These are phyloP conservation scores for Dendrocopos noguchii DNA, from an alignment of 2,113 vertebrate species.

Conservation along the genomic window DNA sequence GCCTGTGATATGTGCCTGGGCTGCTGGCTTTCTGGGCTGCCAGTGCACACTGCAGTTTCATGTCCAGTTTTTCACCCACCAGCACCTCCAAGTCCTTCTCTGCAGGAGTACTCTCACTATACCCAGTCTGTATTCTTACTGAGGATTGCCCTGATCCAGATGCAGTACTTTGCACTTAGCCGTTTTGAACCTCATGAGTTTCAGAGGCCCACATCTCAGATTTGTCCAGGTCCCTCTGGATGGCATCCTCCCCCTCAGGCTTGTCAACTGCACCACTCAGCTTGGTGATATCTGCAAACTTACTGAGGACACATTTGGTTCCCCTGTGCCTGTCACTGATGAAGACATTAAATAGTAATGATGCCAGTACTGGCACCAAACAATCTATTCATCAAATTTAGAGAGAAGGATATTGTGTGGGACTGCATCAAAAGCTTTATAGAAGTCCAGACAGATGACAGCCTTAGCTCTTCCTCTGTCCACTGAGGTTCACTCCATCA, in stretches of 20 bases:
- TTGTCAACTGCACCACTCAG: not conserved
- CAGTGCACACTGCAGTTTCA: not conserved
- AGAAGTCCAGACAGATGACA: not conserved
- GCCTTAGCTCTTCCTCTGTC: not conserved
- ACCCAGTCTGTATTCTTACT: not conserved
- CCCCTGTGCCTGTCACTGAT: not conserved
- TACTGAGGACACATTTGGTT: not conserved
- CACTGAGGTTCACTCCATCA: not conserved
- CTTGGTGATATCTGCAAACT: not conserved
- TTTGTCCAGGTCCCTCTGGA: not conserved
- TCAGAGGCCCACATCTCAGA: not conserved
- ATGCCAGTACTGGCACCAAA: rapidly evolving
- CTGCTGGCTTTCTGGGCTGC: not conserved
- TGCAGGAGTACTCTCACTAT: not conserved
- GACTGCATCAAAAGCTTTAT: not conserved
- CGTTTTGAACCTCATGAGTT: not conserved
- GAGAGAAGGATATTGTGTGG: not conserved
- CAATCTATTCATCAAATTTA: not conserved
- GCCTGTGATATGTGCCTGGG: not conserved
- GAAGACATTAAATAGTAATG: not conserved
- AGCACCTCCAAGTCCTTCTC: not conserved
- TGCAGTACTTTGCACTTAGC: not conserved
- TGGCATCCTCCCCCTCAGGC: not conserved
- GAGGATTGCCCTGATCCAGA: rapidly evolving
- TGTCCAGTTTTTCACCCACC: not conserved